Conservation (phyloP, 2,113 vertebrate species). For the Oriolus oriolus region DNA sequence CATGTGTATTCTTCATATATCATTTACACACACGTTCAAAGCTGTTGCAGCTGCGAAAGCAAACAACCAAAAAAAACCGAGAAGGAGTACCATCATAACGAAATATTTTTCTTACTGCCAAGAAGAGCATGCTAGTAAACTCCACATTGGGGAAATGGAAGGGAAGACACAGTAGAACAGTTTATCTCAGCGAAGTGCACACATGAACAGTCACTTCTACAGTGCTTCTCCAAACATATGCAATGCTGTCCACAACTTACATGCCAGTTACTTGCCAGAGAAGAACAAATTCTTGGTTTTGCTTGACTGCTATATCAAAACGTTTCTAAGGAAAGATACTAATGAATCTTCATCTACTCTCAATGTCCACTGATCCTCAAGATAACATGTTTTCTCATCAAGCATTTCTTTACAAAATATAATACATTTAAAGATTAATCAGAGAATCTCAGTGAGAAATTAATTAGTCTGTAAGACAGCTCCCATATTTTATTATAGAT, state of each 20-base stretch:
- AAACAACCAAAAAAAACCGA: neutral
- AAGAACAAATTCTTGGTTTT: neutral
- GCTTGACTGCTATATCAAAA: neutral
- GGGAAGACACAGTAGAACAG: neutral
- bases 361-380: neutral
- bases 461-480: neutral
- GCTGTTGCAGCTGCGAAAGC: neutral
- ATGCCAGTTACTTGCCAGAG: neutral
- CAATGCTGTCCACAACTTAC: neutral
- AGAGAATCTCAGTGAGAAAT: neutral
- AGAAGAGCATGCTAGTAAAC: neutral
- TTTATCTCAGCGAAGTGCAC: neutral
- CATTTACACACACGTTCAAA: neutral
- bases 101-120: neutral
- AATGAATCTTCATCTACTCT: neutral
- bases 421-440: neutral
- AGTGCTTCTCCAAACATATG: neutral
- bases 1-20: neutral
- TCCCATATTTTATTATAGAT: neutral
- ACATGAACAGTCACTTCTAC: neutral
- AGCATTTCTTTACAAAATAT: neutral
- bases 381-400: neutral
- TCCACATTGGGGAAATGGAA: neutral
- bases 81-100: neutral
- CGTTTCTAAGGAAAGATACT: neutral